These are phyloP conservation scores for Steinernema hermaphroditum DNA, from an alignment of 2,888 invertebrate genomes.

Conservation along the genomic window DNA sequence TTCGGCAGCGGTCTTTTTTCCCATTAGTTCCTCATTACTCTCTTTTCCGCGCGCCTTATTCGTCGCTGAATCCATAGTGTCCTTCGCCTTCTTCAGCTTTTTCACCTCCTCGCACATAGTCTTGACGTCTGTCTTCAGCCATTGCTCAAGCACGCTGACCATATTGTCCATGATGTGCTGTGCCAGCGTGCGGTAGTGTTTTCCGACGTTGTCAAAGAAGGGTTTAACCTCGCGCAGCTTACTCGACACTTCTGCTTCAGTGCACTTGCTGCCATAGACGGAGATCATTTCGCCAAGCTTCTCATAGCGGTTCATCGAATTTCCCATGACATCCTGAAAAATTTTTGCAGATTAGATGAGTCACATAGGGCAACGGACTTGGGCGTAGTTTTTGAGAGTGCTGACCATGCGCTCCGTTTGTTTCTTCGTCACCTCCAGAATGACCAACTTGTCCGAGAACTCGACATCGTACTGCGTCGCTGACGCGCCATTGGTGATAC, in stretches of 20 bases:
- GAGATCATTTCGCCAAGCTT: background rate
- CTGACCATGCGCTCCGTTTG: constrained; percentile 1
- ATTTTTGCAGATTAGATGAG: background rate
- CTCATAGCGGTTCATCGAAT: constrained; percentile 1
- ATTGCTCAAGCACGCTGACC: background rate
- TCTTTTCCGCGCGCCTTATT: constrained; percentile 14
- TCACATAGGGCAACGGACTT: background rate
- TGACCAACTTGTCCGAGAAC: background rate
- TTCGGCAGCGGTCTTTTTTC: background rate
- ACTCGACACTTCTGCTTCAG: background rate
- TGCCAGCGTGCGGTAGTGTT: background rate
- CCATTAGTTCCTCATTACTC: background rate
- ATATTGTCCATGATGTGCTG: constrained; percentile 2
- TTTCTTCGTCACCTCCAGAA: background rate
- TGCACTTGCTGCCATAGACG: background rate
- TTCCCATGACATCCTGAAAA: background rate
- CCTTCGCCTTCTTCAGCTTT: constrained; percentile 13
- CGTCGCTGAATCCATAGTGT: background rate
- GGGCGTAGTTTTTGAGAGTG: background rate
- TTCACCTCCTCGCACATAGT: background rate
- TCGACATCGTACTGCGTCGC: background rate
- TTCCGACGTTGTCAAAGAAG: background rate
- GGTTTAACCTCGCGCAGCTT: background rate
- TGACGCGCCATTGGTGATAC: background rate
- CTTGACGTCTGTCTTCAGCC: background rate